These are phyloP conservation scores for Tipula helvola DNA, from an alignment of 2,888 invertebrate species.

Conservation along the genomic window DNA sequence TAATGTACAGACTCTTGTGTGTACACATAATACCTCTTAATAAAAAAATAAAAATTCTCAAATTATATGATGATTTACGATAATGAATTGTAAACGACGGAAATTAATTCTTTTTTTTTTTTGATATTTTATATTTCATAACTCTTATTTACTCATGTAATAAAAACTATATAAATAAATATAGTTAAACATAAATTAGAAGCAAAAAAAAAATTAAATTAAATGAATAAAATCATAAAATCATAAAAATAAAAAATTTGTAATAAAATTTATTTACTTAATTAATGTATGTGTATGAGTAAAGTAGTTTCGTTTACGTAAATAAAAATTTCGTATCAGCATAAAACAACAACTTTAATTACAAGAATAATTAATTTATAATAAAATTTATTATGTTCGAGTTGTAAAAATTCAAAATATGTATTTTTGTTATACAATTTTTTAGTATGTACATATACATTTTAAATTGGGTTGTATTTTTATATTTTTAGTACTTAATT, in stretches of 20 bases:
- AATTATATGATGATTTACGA: background rate
- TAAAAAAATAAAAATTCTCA: background rate
- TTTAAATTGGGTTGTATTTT: no score
- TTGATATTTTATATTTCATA: background rate
- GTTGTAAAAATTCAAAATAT: background rate
- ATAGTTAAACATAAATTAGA: background rate
- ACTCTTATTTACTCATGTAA: background rate
- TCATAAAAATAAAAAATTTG: background rate
- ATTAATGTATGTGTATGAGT: background rate
- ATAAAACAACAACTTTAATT: background rate
- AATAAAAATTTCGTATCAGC: background rate
- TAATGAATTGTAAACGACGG: background rate
- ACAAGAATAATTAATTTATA: background rate
- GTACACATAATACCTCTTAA: background rate
- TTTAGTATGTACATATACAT: no score
- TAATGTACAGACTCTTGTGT: background rate
- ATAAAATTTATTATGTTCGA: background rate
- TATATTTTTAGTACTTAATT: no score
- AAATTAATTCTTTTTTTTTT: background rate
- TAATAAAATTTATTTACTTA: background rate
- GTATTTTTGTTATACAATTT: background rate
- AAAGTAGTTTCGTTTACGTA: background rate
- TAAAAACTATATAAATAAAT: background rate
- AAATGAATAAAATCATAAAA: background rate
- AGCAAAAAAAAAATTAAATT: background rate